Base-by-base conservation (phyloP, 2,888 invertebrate species). In the Eupithecia inturbata region DNA sequence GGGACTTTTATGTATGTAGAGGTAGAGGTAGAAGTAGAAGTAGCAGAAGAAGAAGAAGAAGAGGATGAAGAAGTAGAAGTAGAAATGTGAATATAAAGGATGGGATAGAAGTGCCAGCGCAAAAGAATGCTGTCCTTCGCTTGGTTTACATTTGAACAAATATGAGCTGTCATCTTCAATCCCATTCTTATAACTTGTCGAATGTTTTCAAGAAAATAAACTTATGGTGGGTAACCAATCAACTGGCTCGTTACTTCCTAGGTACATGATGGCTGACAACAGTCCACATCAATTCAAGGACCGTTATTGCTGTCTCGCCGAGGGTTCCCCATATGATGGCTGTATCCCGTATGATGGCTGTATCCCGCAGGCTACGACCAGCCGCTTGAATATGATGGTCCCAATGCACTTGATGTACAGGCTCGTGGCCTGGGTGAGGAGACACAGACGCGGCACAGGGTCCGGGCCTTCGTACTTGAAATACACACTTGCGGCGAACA, bases 381-480 rank as follows among this genome's bases (percentile, higher is more conserved):
- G 67, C 7, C 36, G 36, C 6, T 41, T 63, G 63, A 36, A 57
- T 36, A 75, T 84, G 33, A 81, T 67, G 49, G 85, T 77, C 3
- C 82, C 74, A 19, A 91, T 79, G 67, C 85, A 85, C 10, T 78
- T 79, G 28, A 91, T 71, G 78, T 86, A 88, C 16, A 76, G 6
- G 36, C 62, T 0, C 83, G 82, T 6, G 81, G 78, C 3, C 6
- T 81, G 80, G 0, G 84, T 82, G 62, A 83, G 75, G 0, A 28
- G 28, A 0, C 88, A 84, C 5, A 91, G 82, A 1, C 71, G 74
- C 0, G 72, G 70, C 19, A 76, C 53, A 0, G 81, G 72, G 33
- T 84, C 81, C 0, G 75, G 66, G 3, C 72, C 67, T 19, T 22
- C 6, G 53, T 71, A 68, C 39, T 41, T 53, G 45, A 83, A 31